These are phyloP conservation scores for Chitala chitala DNA, from an alignment of 2,113 vertebrate genomes.

Conservation along the genomic window DNA sequence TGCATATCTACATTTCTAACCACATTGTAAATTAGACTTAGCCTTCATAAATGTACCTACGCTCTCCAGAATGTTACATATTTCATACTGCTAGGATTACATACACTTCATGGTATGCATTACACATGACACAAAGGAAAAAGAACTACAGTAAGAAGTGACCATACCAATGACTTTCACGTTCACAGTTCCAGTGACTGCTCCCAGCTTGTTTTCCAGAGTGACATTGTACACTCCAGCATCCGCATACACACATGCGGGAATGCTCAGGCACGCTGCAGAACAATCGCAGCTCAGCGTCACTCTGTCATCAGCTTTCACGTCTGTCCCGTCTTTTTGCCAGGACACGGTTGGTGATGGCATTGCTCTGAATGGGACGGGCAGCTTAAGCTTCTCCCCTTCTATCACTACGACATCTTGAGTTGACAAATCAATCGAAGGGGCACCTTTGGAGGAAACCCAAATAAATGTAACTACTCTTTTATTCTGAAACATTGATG, in stretches of 20 bases:
- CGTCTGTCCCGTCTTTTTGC: slow-evolving; percentile 84
- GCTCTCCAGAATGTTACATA: too few species aligned
- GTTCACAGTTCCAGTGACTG: slow-evolving; percentile 76
- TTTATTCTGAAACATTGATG: background rate
- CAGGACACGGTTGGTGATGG: slow-evolving; percentile 83
- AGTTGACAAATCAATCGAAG: slow-evolving; percentile 78
- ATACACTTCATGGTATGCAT: too few species aligned
- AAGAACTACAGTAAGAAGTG: background rate
- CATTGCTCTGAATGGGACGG: slow-evolving; percentile 83
- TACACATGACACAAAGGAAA: background rate
- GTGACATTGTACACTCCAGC: slow-evolving; percentile 82
- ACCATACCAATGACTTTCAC: slow-evolving; percentile 93
- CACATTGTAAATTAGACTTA: too few species aligned
- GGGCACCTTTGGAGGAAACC: slow-evolving; percentile 65
- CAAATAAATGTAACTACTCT: background rate
- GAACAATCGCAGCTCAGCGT: slow-evolving; percentile 79
- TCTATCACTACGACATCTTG: slow-evolving; percentile 84
- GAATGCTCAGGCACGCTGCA: slow-evolving; percentile 76
- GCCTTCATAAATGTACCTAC: too few species aligned
- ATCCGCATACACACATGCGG: slow-evolving; percentile 74
- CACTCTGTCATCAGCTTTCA: slow-evolving; percentile 75
- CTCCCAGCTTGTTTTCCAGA: slow-evolving; percentile 83
- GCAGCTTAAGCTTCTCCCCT: slow-evolving; percentile 84
- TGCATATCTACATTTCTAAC: too few species aligned
- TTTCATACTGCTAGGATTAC: too few species aligned